Conservation (phyloP, 2,113 vertebrate genomes). For the Eudorcas thomsonii region DNA sequence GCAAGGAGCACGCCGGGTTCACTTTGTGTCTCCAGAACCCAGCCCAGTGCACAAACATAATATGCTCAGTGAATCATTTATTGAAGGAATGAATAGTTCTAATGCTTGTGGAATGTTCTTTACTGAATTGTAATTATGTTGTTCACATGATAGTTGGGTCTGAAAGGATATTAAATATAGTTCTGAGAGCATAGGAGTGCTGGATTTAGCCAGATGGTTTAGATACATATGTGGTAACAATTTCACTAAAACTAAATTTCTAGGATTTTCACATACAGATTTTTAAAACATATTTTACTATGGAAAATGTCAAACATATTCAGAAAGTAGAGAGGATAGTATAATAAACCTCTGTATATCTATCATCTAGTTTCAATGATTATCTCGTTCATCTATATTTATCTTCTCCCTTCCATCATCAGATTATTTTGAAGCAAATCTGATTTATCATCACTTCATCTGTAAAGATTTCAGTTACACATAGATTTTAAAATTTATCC, state of each 20-base stretch:
- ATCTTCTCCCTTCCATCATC: background rate
- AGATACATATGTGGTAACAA: background rate
- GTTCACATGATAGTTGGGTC: background rate
- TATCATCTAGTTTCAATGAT: background rate
- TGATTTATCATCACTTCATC: background rate
- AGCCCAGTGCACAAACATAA: background rate
- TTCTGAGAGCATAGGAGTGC: background rate
- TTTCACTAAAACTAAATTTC: background rate
- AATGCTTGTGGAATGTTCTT: background rate
- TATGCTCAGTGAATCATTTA: background rate
- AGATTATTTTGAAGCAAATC: conserved; percentile 23
- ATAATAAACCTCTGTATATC: background rate
- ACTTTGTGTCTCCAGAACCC: background rate
- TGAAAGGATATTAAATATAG: conserved; percentile 20
- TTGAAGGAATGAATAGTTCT: background rate
- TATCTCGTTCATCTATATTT: background rate
- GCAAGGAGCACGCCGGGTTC: background rate
- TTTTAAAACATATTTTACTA: background rate
- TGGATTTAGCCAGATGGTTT: conserved; percentile 23
- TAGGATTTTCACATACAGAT: background rate
- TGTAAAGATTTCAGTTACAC: background rate
- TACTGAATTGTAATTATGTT: conserved; percentile 4
- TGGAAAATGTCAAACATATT: conserved; percentile 16
- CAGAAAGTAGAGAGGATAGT: background rate
- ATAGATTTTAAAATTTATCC: background rate